Base-by-base conservation (phyloP, 2,797 vertebrate species). In the Menidia menidia region DNA sequence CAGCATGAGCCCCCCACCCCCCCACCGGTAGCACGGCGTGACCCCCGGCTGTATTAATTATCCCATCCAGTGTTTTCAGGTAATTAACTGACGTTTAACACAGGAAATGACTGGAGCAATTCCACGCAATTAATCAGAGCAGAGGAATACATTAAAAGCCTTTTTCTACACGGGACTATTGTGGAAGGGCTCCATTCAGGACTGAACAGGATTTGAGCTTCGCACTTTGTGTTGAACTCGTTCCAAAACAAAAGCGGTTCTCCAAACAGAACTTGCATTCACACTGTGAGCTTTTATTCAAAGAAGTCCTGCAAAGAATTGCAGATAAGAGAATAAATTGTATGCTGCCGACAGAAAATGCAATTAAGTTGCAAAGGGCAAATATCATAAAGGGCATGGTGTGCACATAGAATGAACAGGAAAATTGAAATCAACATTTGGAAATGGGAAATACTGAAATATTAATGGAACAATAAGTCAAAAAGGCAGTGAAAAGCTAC, bases 51-150 rank as follows among this genome's bases (percentile, higher is more conserved):
- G 77, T 85, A 93, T 94, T 93, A 90, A 94, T 95, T 92, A 93
- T 93, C 86, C 86, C 84, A 84, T 91, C 81, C 90, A 90, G 84
- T 87, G 87, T 82, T 90, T 88, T 92, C 85, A 74, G 89, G 89
- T 92, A 93, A 94, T 94, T 94, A 94, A 93, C 84, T 90, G 88
- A 87, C 78, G 78, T 93, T 94, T 93, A 93, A 87, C 79, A 82
- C 78, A 66, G 86, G 82, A 90, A 92, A 89, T 84, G 83, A 80
- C 79, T 81, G 72, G 59, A 79, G 89, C 82, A 87, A 89, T 90
- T 91, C 82, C 15, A 82, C 56, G 64, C 81, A 90, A 93, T 94
- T 93, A 94, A 93, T 93, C 87, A 92, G 84, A 67, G 72, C 80
- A 64, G 67, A 80, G 73, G 85, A 91, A 92, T 89, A 86, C 90